Evolutionary conservation across 2,888 invertebrate species (phyloP).

Genomic region (Diadegma fenestrale): DNA sequence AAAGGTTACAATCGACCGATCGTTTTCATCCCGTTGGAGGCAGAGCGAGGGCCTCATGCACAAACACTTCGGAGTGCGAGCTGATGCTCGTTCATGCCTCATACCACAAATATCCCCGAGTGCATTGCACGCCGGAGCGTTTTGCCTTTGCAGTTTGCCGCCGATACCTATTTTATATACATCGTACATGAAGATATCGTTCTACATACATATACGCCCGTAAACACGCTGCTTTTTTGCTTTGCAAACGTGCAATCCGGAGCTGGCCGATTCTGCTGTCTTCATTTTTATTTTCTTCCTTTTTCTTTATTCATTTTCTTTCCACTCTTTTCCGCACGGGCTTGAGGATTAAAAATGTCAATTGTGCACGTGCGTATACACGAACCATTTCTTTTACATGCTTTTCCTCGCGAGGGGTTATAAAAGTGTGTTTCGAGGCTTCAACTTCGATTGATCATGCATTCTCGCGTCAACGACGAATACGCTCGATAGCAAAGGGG

Average conservation of each 20-base stretch:
- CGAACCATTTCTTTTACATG: constrained; percentile 3
- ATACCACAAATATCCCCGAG: constrained; percentile 46
- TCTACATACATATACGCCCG: constrained; percentile 9
- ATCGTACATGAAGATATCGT: constrained; percentile 7
- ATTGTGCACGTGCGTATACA: background rate
- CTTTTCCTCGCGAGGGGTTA: constrained; percentile 30
- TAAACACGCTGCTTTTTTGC: constrained; percentile 36
- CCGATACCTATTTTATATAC: constrained; percentile 21
- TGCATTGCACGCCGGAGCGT: constrained; percentile 58
- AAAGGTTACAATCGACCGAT: constrained; percentile 80
- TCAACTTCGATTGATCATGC: constrained; percentile 80
- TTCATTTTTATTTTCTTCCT: constrained; percentile 5
- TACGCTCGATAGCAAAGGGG: constrained; percentile 36
- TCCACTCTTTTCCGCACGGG: background rate
- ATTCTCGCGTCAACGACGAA: constrained; percentile 59
- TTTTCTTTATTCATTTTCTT: background rate
- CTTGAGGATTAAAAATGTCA: constrained; percentile 19
- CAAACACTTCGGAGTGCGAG: constrained; percentile 47
- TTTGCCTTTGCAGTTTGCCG: constrained; percentile 63
- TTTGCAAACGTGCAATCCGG: constrained; percentile 32
- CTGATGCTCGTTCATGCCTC: constrained; percentile 41
- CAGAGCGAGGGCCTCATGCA: constrained; percentile 32
- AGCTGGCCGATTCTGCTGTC: constrained; percentile 36
- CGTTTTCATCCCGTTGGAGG: constrained; percentile 75
- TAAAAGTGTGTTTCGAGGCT: constrained; percentile 73